Percentiles rank a stretch among this genome's conserved stretches.
These are phyloP conservation scores for Pangasius sanitwongsei DNA, from an alignment of 2,797 vertebrate genomes.

Conservation along the genomic window DNA sequence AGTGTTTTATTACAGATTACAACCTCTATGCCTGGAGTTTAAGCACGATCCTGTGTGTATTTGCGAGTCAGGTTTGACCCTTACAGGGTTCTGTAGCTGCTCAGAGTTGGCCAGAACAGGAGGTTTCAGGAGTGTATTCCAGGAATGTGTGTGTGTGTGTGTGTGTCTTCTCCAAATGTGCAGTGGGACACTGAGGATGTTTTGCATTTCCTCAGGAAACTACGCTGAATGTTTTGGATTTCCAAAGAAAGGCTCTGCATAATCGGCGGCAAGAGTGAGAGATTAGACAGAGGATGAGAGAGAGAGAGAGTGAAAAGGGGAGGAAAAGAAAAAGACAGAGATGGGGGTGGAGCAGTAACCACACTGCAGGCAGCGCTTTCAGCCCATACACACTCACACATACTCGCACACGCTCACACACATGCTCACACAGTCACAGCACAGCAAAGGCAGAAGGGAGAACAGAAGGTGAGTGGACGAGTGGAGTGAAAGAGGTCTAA, in stretches of 20 bases:
- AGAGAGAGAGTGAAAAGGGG: neutral
- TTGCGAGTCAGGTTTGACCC: neutral
- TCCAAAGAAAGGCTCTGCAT: neutral
- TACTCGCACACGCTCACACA: neutral
- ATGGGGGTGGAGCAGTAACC: constrained; percentile 35
- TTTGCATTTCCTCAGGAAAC: constrained; percentile 25
- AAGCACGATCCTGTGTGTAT: neutral
- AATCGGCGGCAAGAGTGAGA: neutral
- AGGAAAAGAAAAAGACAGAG: neutral
- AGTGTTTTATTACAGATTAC: neutral
- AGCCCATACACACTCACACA: neutral
- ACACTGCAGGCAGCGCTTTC: constrained; percentile 31
- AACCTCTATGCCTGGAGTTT: no score
- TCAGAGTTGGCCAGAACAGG: neutral
- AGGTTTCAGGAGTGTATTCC: neutral
- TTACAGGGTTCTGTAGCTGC: neutral
- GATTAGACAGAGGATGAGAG: constrained; percentile 18
- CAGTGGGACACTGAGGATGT: neutral
- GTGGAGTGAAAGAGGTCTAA: constrained; percentile 23
- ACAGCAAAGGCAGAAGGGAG: constrained; percentile 17
- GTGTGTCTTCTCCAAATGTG: neutral
- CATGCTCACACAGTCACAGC: constrained; percentile 3
- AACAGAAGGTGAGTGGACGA: constrained; percentile 14
- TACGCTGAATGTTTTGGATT: neutral
- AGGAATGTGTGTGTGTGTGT: neutral